A percentile compares a stretch with the other conserved stretches of the same genome.
phyloP scores from a whole-genome alignment of 2,888 invertebrate species.

The Fabriciana adippe region DNA sequence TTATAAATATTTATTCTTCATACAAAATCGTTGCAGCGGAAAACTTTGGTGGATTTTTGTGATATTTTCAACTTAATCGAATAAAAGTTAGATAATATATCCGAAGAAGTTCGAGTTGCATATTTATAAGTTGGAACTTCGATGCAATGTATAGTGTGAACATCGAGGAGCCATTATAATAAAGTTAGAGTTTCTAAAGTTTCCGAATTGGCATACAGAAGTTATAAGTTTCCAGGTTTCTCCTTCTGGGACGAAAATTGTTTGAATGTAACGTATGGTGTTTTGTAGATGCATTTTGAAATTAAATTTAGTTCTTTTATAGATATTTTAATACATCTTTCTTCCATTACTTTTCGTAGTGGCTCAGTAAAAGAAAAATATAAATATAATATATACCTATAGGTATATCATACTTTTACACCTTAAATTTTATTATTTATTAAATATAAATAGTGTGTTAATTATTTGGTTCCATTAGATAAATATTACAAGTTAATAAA shows the following conservation, averaged over 20 bases:
- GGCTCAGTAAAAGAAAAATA: too few species aligned
- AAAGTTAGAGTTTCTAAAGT: constrained; percentile 45
- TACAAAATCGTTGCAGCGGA: too few species aligned
- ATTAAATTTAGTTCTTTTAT: background rate
- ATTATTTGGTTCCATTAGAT: too few species aligned
- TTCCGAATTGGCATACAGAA: constrained; percentile 46
- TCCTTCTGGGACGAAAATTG: constrained; percentile 22
- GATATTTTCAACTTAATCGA: constrained; percentile 21
- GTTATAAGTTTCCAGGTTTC: constrained; percentile 39
- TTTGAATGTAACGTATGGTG: constrained; percentile 25
- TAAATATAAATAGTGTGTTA: too few species aligned
- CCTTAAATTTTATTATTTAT: too few species aligned
- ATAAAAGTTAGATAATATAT: constrained; percentile 24
- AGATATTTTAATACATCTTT: background rate
- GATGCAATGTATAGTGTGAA: constrained; percentile 30
- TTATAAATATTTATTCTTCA: too few species aligned
- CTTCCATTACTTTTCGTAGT: background rate
- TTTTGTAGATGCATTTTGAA: constrained; percentile 11
- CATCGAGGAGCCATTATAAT: constrained; percentile 31
- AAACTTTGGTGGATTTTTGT: too few species aligned
- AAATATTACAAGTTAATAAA: too few species aligned
- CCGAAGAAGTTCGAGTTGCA: constrained; percentile 22
- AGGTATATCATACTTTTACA: too few species aligned
- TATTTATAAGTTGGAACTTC: constrained; percentile 31
- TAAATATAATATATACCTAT: too few species aligned